Evolutionary conservation across 2,797 vertebrate genomes (phyloP), one percentile per base, ranked within the genome.

Genomic region (Chaetophractus vellerosus): DNA sequence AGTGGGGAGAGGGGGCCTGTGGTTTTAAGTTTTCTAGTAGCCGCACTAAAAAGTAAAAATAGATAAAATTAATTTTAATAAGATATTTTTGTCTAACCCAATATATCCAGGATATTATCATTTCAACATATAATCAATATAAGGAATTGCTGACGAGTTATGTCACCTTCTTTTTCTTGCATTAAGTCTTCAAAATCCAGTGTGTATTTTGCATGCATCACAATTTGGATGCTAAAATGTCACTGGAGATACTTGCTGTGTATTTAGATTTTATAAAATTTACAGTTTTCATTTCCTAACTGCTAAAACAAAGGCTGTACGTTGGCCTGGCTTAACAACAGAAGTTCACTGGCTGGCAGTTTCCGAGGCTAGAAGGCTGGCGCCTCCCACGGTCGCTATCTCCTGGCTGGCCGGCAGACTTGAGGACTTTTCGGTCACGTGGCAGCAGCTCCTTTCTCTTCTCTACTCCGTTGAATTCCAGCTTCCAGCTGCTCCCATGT

Each of bases 251-350:
- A 76, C 23, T 76, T 55, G 59, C 41, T 75, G 33, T 88, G 5
- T 55, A 50, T 94, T 72, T 81, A 85, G 88, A 82, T 28, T 69
- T 89, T 59, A 72, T 82, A 85, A 81, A 72, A 93, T 91, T n/a
- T 23, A 23, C 50, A 94, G 11, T 33, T 55, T 52, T 52, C 16
- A 16, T 16, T 52, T 52, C 50, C 12, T 52, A 52, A 9, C 50
- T 55, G 55, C 55, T 55, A 55, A 55, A 55, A 55, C 55, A 55
- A 21, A 55, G 21, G 21, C 19, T 19, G 6, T 55, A 21, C 6
- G 6, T 6, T 6, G 55, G 55, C 18, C 18, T 21, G 55, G 18
- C 55, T 8, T 55, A 55, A 55, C 55, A 55, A 55, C 55, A 21
- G 55, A 6, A 55, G 19, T 21, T 55, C 6, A 21, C 16, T 5